A percentile compares a stretch with the other conserved stretches of the same genome.
phyloP scores from a whole-genome alignment of 1,140 invertebrate genomes.

The Leptestheria dahalacensis region DNA sequence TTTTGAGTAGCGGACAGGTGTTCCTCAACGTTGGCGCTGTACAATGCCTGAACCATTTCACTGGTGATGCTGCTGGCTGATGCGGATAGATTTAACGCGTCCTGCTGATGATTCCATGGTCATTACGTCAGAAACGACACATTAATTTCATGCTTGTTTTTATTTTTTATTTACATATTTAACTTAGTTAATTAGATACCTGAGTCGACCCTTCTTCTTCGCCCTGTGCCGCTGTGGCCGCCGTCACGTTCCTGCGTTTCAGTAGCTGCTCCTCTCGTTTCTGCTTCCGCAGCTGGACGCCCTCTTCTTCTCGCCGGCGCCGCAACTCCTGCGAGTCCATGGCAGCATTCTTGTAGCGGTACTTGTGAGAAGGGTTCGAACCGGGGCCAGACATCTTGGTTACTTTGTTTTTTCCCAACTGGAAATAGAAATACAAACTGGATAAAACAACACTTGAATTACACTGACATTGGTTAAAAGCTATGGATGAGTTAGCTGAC shows the following conservation, averaged over 20 bases:
- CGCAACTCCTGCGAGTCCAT: constrained; percentile 83
- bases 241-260: constrained; percentile 82
- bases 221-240: constrained; percentile 20
- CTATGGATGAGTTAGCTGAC: no score
- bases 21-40: constrained; percentile 59
- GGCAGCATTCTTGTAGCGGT: constrained; percentile 88
- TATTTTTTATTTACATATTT: not conserved
- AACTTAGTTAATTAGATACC: not conserved
- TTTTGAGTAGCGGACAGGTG: constrained; percentile 83
- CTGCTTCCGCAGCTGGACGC: constrained; percentile 86
- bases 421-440: no score
- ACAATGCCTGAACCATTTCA: constrained; percentile 67
- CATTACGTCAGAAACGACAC: constrained; percentile 11
- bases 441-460: no score
- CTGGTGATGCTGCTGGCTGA: constrained; percentile 36
- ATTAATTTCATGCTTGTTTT: no score
- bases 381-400: constrained; percentile 4
- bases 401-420: no score
- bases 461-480: no score
- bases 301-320: constrained; percentile 84
- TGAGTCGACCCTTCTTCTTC: not conserved
- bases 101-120: constrained; percentile 16
- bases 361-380: constrained; percentile 45
- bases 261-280: constrained; percentile 85
- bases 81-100: constrained; percentile 31